These are phyloP conservation scores for Hypanus sabinus DNA, from an alignment of 2,113 vertebrate species.

Conservation along the genomic window DNA sequence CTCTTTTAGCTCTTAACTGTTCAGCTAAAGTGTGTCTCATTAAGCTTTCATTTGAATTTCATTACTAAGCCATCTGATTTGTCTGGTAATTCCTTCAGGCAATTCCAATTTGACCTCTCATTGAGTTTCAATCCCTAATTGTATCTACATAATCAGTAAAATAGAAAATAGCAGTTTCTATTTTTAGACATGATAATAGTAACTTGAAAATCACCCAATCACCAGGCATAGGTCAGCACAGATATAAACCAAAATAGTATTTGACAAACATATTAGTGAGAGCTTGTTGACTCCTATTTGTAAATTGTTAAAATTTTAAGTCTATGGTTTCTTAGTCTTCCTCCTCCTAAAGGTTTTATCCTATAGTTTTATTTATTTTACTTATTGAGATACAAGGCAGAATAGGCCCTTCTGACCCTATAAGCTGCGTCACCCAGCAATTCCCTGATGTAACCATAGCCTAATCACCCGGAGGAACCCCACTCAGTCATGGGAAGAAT, in stretches of 20 bases:
- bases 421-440: no score
- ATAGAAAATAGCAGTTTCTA: no score
- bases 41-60: not conserved
- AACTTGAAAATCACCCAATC: no score
- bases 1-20: not conserved
- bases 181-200: no score
- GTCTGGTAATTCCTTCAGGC: not conserved
- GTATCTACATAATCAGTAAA: no score
- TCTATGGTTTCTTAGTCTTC: not conserved
- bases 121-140: not conserved
- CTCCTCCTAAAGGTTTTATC: not conserved
- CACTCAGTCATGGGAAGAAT: no score
- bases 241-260: no score
- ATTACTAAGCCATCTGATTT: not conserved
- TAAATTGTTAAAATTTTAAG: not conserved
- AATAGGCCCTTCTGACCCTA: no score
- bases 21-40: not conserved
- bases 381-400: no score
- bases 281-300: not conserved
- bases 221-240: no score
- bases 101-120: not conserved
- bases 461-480: no score
- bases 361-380: not conserved
- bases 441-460: no score
- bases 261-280: not conserved